A percentile compares a stretch with the other conserved stretches of the same genome.
These are phyloP conservation scores for Anguilla rostrata DNA, from an alignment of 2,113 vertebrate genomes.

Conservation along the genomic window DNA sequence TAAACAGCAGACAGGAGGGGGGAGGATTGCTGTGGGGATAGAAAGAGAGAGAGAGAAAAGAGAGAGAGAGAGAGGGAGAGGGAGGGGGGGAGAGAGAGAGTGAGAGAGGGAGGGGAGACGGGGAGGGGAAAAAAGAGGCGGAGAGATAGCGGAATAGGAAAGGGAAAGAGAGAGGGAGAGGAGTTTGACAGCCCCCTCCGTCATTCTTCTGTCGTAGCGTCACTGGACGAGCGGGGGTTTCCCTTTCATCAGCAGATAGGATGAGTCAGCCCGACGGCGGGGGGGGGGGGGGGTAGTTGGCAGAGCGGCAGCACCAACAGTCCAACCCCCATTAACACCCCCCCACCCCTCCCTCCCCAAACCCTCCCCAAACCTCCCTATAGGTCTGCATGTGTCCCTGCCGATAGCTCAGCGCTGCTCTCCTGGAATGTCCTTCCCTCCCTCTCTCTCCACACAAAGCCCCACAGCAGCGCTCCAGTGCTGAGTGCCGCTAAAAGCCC, in stretches of 20 bases:
- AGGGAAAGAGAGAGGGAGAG: neutral
- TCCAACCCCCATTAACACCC: neutral
- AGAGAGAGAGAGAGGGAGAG: neutral
- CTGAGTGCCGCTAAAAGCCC: neutral
- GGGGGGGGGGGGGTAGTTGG: neutral
- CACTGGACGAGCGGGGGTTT: neutral
- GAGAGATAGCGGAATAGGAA: neutral
- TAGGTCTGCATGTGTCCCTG: neutral
- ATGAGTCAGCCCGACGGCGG: neutral
- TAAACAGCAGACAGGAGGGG: neutral
- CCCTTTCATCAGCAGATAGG: constrained; percentile 3
- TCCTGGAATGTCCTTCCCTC: neutral
- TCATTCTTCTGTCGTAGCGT: constrained; percentile 6
- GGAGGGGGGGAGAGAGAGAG: neutral
- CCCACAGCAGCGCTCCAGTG: neutral
- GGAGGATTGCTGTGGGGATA: neutral
- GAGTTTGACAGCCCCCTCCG: neutral
- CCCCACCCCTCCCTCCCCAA: neutral
- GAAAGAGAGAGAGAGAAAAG: neutral
- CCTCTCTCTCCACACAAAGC: neutral
- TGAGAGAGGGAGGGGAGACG: neutral
- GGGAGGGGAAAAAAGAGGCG: neutral
- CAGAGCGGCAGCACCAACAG: neutral
- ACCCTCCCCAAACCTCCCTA: neutral
- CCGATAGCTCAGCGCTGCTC: neutral